Base-by-base conservation (phyloP, 2,797 vertebrate genomes). In the Gobionotothen gibberifrons region DNA sequence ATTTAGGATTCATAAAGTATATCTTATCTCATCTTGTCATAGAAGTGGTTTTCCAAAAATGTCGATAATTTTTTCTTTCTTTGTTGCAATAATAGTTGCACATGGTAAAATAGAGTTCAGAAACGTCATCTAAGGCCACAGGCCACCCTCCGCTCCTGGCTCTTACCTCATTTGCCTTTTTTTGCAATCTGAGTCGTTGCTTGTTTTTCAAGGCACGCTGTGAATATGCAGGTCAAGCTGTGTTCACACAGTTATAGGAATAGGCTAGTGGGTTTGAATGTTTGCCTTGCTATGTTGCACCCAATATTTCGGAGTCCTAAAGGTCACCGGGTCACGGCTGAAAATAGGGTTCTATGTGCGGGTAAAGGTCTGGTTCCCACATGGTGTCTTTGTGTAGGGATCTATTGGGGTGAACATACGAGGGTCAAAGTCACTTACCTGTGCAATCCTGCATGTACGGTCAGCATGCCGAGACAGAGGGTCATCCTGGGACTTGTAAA, bases 281-380 rank as follows among this genome's bases (percentile, higher is more conserved):
- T 79, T 82, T 73, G 59, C 46, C 39, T 39, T 79, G 64, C 70
- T 75, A n/a, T 58, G 48, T 72, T 74, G 77, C 69, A n/a, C 47
- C 49, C 63, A 67, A 60, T 79, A 54, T 72, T 79, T 63, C 32
- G 68, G 47, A 74, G 69, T 89, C 82, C 84, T 40, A 90, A 69
- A 29, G 83, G 84, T 89, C 74, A 87, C 2, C 4, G 62, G 86
- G 85, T 80, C 51, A 3, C 1, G 21, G 74, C 56, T 9, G 57
- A 83, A 90, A 92, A 91, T 90, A 92, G 69, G 80, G 74, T 64
- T 52, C 14, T 64, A 9, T 55, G 1, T 11, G 17, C 0, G 11
- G 47, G 54, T 67, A 57, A 66, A 70, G 75, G 73, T 89, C 51
- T 11, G 55, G 79, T 88, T 90, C 81, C 69, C 76, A 81, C 78